Percentiles rank a stretch among this genome's conserved stretches.
phyloP scores from a whole-genome alignment of 2,113 vertebrate species.

The Lagopus muta region DNA sequence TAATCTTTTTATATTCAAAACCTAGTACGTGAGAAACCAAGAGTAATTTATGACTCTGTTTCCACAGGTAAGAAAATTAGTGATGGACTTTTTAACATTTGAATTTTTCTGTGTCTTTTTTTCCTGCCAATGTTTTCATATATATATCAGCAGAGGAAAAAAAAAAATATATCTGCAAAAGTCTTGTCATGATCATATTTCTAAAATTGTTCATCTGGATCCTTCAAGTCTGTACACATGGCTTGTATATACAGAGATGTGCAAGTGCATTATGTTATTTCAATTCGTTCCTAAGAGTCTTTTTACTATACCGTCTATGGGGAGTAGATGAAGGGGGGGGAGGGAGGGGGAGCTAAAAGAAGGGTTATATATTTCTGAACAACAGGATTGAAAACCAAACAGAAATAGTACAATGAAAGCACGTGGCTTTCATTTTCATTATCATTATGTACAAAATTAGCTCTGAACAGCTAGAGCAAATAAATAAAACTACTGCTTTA shows the following conservation, averaged over 20 bases:
- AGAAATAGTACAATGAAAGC: background rate
- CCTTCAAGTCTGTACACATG: background rate
- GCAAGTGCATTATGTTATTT: background rate
- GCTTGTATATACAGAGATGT: background rate
- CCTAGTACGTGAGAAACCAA: background rate
- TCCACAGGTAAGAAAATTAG: background rate
- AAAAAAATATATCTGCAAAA: background rate
- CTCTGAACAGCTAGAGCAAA: background rate
- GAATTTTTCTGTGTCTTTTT: background rate
- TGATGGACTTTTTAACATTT: background rate
- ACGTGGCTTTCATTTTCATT: background rate
- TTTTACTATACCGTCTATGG: no score
- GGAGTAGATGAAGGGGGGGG: no score
- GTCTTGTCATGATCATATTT: background rate
- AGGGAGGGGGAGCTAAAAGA: rapidly evolving
- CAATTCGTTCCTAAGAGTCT: background rate
- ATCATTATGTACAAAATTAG: background rate
- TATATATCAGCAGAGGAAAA: background rate
- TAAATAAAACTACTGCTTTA: background rate
- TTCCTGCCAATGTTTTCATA: background rate
- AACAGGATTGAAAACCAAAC: background rate
- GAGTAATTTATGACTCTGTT: background rate
- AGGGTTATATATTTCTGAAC: background rate
- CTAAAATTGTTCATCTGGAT: background rate
- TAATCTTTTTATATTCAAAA: background rate